Conservation (phyloP, 2,113 vertebrate species). For the Orycteropus afer region DNA sequence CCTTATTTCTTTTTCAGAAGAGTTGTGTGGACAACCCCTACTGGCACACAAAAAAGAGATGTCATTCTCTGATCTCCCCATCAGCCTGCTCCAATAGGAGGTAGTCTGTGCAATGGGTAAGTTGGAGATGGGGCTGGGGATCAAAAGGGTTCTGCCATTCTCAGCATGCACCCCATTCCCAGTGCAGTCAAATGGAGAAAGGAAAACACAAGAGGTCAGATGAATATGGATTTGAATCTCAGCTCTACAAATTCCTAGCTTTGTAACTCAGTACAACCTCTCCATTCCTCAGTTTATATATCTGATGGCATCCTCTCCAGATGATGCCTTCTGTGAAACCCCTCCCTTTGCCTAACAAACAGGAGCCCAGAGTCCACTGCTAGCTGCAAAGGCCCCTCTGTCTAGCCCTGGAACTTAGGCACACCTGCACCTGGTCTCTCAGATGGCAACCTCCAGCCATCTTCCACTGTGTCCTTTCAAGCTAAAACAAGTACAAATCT, state of each 20-base stretch:
- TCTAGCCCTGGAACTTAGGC: background rate
- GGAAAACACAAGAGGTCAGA: background rate
- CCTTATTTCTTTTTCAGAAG: background rate
- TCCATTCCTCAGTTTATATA: background rate
- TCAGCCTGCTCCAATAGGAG: background rate
- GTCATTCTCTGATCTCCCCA: background rate
- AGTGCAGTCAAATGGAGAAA: fast-evolving
- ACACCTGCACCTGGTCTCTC: fast-evolving
- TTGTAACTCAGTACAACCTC: background rate
- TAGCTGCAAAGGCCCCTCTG: fast-evolving
- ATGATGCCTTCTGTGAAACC: background rate
- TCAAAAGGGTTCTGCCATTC: too few relatives aligned
- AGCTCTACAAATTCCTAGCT: background rate
- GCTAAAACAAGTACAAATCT: background rate
- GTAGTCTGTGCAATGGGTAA: fast-evolving
- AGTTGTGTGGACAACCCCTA: background rate
- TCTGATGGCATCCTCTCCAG: too few relatives aligned
- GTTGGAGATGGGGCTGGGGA: background rate
- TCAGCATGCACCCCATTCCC: background rate
- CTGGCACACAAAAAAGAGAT: background rate
- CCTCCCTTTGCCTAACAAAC: too few relatives aligned
- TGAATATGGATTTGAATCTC: fast-evolving
- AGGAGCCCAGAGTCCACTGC: background rate
- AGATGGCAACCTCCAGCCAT: fast-evolving
- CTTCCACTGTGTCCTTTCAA: background rate